Percentiles rank a stretch among this genome's conserved stretches.
phyloP scores from a whole-genome alignment of 1,140 invertebrate genomes.

The Spodoptera frugiperda region DNA sequence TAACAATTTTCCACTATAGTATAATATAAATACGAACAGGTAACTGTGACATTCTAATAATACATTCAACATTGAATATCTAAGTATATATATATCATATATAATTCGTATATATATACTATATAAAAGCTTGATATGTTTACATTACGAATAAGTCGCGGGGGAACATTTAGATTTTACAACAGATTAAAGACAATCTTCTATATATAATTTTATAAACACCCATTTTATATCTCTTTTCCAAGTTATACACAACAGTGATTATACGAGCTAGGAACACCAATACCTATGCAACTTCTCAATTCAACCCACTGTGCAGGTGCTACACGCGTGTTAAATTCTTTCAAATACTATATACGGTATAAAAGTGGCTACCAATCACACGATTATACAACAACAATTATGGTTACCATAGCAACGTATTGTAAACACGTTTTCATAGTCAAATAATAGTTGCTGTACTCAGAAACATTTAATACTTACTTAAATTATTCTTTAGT shows the following conservation, averaged over 20 bases:
- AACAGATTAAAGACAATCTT: neutral
- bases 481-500: too few relatives aligned
- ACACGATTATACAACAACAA: too few relatives aligned
- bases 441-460: too few relatives aligned
- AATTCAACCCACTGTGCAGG: constrained; percentile 2
- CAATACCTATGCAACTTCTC: constrained; percentile 1
- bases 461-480: too few relatives aligned
- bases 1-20: constrained; percentile 8
- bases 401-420: too few relatives aligned
- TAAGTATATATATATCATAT: neutral
- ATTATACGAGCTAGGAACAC: constrained; percentile 25
- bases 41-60: constrained; percentile 32
- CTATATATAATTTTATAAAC: neutral
- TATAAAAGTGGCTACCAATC: too few relatives aligned
- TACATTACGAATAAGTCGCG: constrained; percentile 12
- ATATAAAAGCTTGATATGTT: constrained; percentile 37
- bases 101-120: constrained; percentile 10
- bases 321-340: neutral
- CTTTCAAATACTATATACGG: neutral
- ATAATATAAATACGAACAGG: constrained; percentile 11
- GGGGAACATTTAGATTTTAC: constrained; percentile 18
- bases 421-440: too few relatives aligned
- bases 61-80: constrained; percentile 2
- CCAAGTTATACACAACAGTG: constrained; percentile 3
- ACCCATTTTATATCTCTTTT: neutral